Evolutionary conservation across 2,888 invertebrate genomes (phyloP), one percentile per base, ranked within the genome.

Genomic region (Plagodis pulveraria): DNA sequence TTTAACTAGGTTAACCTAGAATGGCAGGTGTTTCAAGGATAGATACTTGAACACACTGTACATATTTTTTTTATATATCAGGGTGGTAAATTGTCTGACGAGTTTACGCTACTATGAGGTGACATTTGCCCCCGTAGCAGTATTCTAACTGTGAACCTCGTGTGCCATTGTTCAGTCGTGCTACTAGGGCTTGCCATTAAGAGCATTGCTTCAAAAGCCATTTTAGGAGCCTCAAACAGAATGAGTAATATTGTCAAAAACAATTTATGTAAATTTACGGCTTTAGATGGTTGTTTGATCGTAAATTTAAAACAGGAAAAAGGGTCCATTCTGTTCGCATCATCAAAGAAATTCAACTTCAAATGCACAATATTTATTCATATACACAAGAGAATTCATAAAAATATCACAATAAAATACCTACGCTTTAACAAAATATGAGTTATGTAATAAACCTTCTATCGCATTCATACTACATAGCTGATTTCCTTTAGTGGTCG

Each of bases 401-500:
- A 67, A 63, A 52, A 66, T 52, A 66, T 64, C 71, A 66, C 70
- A 66, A 72, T 71, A 63, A 73, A 66, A 66, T 66, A 22, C 22
- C 22, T 22, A 22, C 22, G 66, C 46, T 58, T 54, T 7, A 36
- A 61, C 53, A 65, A 50, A 65, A 69, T 60, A 63, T 68, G 66
- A 55, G 63, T 70, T 73, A 73, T 68, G 67, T 70, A 63, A 75
- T 71, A 71, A 58, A 65, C 72, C 66, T 65, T 67, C 72, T 65
- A 69, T 68, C 66, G 65, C 72, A 73, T 56, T 51, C 44, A 49
- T 45, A 72, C 71, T 70, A 63, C 65, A 66, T 69, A 72, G 70
- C 58, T 71, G 78, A 81, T 83, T 82, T 84, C 76, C 79, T 78
- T 80, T 72, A 62, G 56, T 55, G 72, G 70, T 67, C 71, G 72